phyloP scores from a whole-genome alignment of 1,140 invertebrate species.

The Aethina tumida region DNA sequence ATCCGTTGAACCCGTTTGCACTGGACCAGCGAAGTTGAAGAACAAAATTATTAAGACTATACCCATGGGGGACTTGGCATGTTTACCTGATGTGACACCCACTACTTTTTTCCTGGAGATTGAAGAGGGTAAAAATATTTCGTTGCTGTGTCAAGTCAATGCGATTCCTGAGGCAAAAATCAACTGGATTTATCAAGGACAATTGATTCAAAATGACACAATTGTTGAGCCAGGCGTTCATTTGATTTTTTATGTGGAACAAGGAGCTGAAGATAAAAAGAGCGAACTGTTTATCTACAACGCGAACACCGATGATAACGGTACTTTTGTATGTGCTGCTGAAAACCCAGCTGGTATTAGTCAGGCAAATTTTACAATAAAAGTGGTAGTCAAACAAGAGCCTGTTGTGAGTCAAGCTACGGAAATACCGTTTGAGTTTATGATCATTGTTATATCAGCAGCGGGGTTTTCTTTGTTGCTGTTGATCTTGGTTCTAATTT shows the following conservation, averaged over 20 bases:
- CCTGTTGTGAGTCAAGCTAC: conserved; percentile 52
- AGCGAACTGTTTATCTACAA: conserved; percentile 68
- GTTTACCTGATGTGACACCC: conserved; percentile 64
- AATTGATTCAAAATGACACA: conserved; percentile 60
- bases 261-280: conserved; percentile 56
- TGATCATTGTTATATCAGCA: conserved; percentile 48
- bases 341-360: conserved; percentile 70
- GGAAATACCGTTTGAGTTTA: conserved; percentile 50
- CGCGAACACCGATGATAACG: conserved; percentile 63
- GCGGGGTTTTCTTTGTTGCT: conserved; percentile 43
- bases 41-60: conserved; percentile 59
- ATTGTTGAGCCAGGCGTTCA: conserved; percentile 50
- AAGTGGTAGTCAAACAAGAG: conserved; percentile 60
- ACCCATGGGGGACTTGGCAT: conserved; percentile 65
- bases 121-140: conserved; percentile 67
- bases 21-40: conserved; percentile 53
- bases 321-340: conserved; percentile 69
- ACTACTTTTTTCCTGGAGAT: conserved; percentile 63
- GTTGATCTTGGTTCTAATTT: conserved; percentile 48
- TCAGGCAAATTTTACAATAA: conserved; percentile 66
- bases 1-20: conserved; percentile 62
- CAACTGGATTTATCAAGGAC: conserved; percentile 71
- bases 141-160: conserved; percentile 64
- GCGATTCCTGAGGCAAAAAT: conserved; percentile 69
- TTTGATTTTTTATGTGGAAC: conserved; percentile 57